These are phyloP conservation scores for Ceratosolen solmsi DNA, from an alignment of 1,140 invertebrate genomes.

Conservation along the genomic window DNA sequence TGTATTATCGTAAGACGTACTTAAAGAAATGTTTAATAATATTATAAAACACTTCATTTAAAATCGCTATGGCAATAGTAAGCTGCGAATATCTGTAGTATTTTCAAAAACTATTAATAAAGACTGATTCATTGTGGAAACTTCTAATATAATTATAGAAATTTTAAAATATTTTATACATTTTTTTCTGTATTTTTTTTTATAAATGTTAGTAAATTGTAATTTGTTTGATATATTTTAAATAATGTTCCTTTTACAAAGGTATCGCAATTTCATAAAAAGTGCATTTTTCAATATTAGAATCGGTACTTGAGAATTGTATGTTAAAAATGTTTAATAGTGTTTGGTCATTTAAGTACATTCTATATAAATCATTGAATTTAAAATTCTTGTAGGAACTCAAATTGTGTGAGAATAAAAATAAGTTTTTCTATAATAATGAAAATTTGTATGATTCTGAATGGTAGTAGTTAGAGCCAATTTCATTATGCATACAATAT, in stretches of 20 bases:
- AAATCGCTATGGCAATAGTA: not conserved
- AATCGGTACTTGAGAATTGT: constrained; percentile 2
- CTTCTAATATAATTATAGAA: not conserved
- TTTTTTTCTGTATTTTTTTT: not conserved
- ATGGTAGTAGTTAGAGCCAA: no score
- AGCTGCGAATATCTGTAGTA: not conserved
- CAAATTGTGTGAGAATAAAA: no score
- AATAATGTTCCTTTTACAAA: constrained; percentile 20
- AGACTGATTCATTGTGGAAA: not conserved
- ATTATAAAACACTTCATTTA: not conserved
- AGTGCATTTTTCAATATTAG: constrained; percentile 22
- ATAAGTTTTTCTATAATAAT: no score
- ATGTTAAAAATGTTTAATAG: constrained; percentile 21
- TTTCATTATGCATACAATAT: no score
- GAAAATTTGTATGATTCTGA: no score
- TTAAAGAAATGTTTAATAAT: constrained; percentile 2
- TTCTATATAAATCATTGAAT: not conserved
- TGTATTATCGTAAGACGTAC: not conserved
- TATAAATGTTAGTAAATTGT: not conserved
- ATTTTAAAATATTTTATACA: not conserved
- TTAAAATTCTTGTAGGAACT: not conserved
- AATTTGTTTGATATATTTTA: not conserved
- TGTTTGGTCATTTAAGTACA: constrained; percentile 15
- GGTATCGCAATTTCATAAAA: constrained; percentile 35
- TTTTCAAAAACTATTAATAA: not conserved